A percentile compares a stretch with the other conserved stretches of the same genome.
Conservation (phyloP, 2,797 vertebrate species). For the Sorex maritimensis region DNA sequence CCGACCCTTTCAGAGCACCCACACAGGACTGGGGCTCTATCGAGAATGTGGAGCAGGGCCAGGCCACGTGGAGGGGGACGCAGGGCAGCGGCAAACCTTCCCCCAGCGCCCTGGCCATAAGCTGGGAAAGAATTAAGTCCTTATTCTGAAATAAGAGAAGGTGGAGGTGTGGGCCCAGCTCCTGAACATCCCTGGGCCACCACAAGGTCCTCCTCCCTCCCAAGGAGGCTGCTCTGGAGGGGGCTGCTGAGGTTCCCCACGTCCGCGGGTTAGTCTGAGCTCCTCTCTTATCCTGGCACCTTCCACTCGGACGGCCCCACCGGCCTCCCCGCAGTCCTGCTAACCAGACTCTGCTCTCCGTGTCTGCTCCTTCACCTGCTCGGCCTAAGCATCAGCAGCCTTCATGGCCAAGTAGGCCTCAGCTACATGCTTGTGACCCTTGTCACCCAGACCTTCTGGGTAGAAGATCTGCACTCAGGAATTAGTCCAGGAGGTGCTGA, state of each 20-base stretch:
- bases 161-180: background rate
- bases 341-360: constrained; percentile 1
- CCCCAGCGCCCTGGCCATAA: background rate
- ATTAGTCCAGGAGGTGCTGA: too few relatives aligned
- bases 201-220: background rate
- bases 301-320: background rate
- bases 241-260: background rate
- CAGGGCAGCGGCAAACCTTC: background rate
- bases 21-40: background rate
- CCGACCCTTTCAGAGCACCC: background rate
- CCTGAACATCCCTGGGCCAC: background rate
- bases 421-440: background rate
- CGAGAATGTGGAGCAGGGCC: background rate
- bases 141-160: background rate
- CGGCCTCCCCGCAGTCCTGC: background rate
- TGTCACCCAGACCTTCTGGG: too few relatives aligned
- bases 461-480: background rate
- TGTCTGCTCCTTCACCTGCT: background rate
- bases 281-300: background rate
- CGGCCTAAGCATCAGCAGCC: background rate
- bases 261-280: background rate
- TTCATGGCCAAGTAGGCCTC: background rate
- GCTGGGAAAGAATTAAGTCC: background rate
- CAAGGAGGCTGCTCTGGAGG: too few relatives aligned
- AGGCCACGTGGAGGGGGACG: background rate